Evolutionary conservation across 53 echinoderm and acorn worm species (phyloP), one percentile per base, ranked within the genome.

Genomic region (Apostichopus leukothele): DNA sequence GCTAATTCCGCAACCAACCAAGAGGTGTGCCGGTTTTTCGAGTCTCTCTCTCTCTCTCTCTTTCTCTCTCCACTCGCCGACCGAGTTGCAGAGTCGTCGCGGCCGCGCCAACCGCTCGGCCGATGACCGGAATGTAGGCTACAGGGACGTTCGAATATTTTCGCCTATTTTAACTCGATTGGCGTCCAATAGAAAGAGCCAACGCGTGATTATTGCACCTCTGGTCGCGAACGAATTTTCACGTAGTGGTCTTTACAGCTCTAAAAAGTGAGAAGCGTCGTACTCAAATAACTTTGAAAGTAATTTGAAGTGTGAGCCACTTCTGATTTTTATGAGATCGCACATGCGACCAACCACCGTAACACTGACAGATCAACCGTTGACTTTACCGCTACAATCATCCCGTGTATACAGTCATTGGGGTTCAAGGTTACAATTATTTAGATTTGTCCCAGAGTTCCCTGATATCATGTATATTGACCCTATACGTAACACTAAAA

Each of bases 41-140:
- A 1, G 26, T 26, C 27, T 76, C 76, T 25, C 26, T 76, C 16
- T 4, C 5, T 68, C 68, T 16, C 68, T 68, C 14, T 68, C 76
- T 76, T 76, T 25, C 27, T 76, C 76, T 25, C 76, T 25, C 39
- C 26, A 7, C 25, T 22, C 23, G 10, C 26, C 5, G 6, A 9
- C 26, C 5, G 27, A 23, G 9, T 22, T 6, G 76, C 5, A 27
- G 76, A 23, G 51, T 76, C 76, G 76, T 14, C 5, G 25, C 39
- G 10, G 76, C 14, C 6, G 26, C 76, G 26, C 27, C 76, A 22
- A 76, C 76, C 76, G 26, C 26, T 22, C 76, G 76, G 76, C 76
- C 76, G 76, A 76, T 76, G 76, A 76, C 76, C 76, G 76, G 76
- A 76, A 76, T 76, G 76, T 76, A 76, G 76, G 76, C 76, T 76